Conservation (phyloP, 2,888 invertebrate species). For the Cephonodes hylas region DNA sequence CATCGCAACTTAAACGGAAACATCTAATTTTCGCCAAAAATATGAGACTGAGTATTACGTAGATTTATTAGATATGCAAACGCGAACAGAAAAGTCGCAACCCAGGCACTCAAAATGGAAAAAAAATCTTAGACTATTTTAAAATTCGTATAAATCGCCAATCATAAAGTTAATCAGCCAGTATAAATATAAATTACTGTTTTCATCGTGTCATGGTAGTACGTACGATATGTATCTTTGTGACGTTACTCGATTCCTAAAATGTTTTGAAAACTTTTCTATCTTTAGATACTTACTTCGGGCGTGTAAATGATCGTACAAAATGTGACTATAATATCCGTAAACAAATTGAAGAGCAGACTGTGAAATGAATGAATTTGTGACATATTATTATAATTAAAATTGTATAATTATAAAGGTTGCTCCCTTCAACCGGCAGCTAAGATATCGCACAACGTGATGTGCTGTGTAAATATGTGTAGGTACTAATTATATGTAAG, state of each 20-base stretch:
- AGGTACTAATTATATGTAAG: constrained; percentile 65
- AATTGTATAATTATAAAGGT: constrained; percentile 28
- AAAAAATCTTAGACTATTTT: constrained; percentile 20
- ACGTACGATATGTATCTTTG: constrained; percentile 21
- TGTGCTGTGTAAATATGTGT: constrained; percentile 71
- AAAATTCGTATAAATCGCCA: constrained; percentile 23
- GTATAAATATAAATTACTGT: constrained; percentile 28
- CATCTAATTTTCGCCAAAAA: constrained; percentile 66
- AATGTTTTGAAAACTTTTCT: constrained; percentile 32
- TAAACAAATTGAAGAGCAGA: constrained; percentile 51
- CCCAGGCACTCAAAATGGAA: constrained; percentile 41
- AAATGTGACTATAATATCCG: constrained; percentile 73
- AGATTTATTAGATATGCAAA: constrained; percentile 63
- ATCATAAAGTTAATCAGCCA: constrained; percentile 29
- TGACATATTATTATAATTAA: constrained; percentile 13
- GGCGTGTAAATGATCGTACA: constrained; percentile 63
- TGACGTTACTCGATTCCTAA: constrained; percentile 13
- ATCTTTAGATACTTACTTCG: constrained; percentile 24
- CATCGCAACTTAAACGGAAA: constrained; percentile 76
- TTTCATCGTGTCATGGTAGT: constrained; percentile 29
- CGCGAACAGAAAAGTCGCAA: constrained; percentile 39
- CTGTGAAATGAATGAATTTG: constrained; percentile 45
- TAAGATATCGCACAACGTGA: constrained; percentile 57
- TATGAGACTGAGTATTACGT: constrained; percentile 79
- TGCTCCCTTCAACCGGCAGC: constrained; percentile 75